A percentile compares a stretch with the other conserved stretches of the same genome.
These are phyloP conservation scores for Zelostemma sp. DNA, from an alignment of 1,140 invertebrate genomes.

Conservation along the genomic window DNA sequence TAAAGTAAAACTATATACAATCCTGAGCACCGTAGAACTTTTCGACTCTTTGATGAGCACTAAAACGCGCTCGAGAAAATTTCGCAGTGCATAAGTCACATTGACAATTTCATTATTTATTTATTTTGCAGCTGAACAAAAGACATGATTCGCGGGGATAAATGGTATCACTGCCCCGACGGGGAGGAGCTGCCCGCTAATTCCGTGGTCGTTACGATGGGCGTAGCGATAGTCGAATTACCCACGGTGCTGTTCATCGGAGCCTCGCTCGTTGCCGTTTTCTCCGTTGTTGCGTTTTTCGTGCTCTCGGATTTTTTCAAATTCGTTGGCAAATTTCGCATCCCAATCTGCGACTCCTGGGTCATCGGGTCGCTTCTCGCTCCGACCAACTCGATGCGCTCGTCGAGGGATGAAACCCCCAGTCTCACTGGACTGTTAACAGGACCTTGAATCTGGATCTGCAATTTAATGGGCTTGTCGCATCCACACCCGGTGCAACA, in stretches of 20 bases:
- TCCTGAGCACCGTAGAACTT: not conserved
- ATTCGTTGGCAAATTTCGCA: not conserved
- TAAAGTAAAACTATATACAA: not conserved
- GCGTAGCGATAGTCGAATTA: too few relatives aligned
- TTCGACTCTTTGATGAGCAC: not conserved
- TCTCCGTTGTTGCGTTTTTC: too few relatives aligned
- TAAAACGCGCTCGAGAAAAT: constrained; percentile 3
- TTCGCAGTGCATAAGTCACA: not conserved
- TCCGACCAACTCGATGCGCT: not conserved
- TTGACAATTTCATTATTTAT: not conserved
- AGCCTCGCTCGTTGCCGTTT: too few relatives aligned
- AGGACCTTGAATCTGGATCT: constrained; percentile 13
- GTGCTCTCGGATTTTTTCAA: too few relatives aligned
- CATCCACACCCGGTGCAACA: constrained; percentile 10
- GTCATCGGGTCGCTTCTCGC: too few relatives aligned
- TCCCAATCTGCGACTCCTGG: not conserved
- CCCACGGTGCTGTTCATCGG: too few relatives aligned
- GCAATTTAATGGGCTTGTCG: constrained; percentile 25
- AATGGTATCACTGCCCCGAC: too few relatives aligned
- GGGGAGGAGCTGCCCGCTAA: too few relatives aligned
- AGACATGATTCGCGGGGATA: too few relatives aligned
- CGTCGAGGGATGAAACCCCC: constrained; percentile 2
- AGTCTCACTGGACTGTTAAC: constrained; percentile 14
- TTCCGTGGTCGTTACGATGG: too few relatives aligned
- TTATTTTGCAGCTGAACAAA: too few relatives aligned